Percentiles rank a stretch among this genome's conserved stretches.
phyloP scores from a whole-genome alignment of 2,113 vertebrate species.

The Plecturocebus donacophilus region DNA sequence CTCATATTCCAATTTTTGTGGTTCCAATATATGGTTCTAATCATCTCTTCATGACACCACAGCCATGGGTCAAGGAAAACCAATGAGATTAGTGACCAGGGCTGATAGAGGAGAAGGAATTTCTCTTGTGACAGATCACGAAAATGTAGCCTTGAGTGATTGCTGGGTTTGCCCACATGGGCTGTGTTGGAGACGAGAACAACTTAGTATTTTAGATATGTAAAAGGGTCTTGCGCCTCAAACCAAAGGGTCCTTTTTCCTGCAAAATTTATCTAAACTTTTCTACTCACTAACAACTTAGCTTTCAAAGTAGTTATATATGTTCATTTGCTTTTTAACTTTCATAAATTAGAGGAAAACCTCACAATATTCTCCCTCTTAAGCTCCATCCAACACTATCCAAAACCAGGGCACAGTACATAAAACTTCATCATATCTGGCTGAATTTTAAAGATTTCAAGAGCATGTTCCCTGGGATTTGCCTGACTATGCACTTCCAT shows the following conservation, averaged over 20 bases:
- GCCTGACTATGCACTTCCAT: constrained; percentile 33
- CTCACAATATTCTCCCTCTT: background rate
- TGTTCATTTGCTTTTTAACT: constrained; percentile 24
- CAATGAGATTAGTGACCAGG: background rate
- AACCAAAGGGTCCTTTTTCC: background rate
- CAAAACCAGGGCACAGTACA: constrained; percentile 59
- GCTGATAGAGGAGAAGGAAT: background rate
- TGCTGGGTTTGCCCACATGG: background rate
- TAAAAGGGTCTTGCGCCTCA: background rate
- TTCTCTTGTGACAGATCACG: background rate
- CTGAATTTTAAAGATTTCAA: constrained; percentile 66
- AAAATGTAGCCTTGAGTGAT: background rate
- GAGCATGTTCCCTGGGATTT: constrained; percentile 66
- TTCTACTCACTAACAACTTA: background rate
- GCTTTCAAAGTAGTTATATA: background rate
- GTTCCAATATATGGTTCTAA: background rate
- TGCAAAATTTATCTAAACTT: constrained; percentile 24
- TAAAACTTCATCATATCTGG: constrained; percentile 69
- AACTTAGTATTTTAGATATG: background rate
- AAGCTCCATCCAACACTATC: constrained; percentile 66
- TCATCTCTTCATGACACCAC: background rate
- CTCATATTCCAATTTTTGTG: background rate
- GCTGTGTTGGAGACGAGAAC: background rate
- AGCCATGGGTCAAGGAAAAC: background rate
- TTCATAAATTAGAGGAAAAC: constrained; percentile 14